Conservation (phyloP, 2,113 vertebrate genomes). For the Nyctereutes procyonoides region DNA sequence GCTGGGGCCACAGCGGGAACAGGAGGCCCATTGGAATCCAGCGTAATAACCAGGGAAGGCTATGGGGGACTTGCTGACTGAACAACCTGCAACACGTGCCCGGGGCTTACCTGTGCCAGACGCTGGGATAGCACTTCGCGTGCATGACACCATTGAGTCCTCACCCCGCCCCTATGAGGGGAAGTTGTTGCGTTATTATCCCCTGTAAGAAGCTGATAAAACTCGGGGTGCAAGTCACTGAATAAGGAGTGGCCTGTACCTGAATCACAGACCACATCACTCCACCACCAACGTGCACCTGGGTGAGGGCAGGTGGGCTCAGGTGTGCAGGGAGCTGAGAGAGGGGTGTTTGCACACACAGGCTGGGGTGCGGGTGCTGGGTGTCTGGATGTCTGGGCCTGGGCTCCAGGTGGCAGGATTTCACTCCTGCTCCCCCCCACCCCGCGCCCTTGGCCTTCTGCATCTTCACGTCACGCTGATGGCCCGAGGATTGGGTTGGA, state of each 20-base stretch:
- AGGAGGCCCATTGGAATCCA: fast-evolving
- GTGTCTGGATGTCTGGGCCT: fast-evolving
- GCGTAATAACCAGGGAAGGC: too few relatives aligned
- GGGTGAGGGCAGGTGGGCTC: fast-evolving
- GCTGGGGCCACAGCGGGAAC: background rate
- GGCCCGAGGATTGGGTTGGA: fast-evolving
- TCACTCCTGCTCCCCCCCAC: too few relatives aligned
- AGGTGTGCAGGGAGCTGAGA: background rate
- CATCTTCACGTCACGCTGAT: fast-evolving
- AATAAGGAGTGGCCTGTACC: fast-evolving
- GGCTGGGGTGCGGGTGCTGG: fast-evolving
- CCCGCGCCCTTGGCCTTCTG: fast-evolving
- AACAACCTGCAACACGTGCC: fast-evolving
- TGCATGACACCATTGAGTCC: background rate
- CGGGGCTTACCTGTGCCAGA: too few relatives aligned
- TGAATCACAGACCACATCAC: fast-evolving
- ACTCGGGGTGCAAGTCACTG: background rate
- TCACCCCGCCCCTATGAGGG: background rate
- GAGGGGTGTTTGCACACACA: background rate
- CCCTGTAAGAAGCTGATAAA: background rate
- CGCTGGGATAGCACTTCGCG: fast-evolving
- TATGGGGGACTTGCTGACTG: background rate
- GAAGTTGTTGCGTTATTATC: background rate
- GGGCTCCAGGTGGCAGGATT: fast-evolving
- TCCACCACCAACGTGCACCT: fast-evolving